Percentiles rank a stretch among this genome's conserved stretches.
Conservation (phyloP, 2,888 invertebrate species). For the Dryomyza anilis region DNA sequence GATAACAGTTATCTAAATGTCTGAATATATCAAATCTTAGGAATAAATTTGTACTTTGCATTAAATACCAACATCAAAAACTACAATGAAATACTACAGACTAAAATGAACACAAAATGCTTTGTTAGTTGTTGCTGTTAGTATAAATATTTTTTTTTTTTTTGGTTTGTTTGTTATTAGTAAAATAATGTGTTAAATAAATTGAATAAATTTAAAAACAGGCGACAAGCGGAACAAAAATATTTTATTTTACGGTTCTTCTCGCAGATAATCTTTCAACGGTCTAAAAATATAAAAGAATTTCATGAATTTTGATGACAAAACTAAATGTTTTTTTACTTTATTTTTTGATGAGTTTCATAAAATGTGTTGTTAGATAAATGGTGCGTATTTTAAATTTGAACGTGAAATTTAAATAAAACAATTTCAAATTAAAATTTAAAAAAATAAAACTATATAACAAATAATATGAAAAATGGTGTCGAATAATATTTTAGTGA, state of each 20-base stretch:
- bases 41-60: too few species aligned
- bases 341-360: background rate
- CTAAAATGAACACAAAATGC: background rate
- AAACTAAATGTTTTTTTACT: background rate
- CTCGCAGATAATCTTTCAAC: background rate
- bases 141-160: constrained; percentile 7
- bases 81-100: background rate
- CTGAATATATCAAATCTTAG: too few species aligned
- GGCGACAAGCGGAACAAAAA: constrained; percentile 63
- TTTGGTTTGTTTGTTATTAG: too few species aligned
- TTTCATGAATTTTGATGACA: background rate
- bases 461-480: too few species aligned
- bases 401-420: background rate
- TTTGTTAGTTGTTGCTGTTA: constrained; percentile 14
- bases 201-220: constrained; percentile 53
- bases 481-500: too few species aligned
- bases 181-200: constrained; percentile 33
- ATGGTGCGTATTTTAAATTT: background rate
- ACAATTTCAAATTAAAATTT: background rate
- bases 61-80: background rate
- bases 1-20: too few species aligned
- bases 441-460: background rate
- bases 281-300: too few species aligned
- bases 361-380: background rate
- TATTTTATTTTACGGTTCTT: constrained; percentile 48